These are phyloP conservation scores for Archocentrus centrarchus DNA, from an alignment of 2,113 vertebrate genomes.

Conservation along the genomic window DNA sequence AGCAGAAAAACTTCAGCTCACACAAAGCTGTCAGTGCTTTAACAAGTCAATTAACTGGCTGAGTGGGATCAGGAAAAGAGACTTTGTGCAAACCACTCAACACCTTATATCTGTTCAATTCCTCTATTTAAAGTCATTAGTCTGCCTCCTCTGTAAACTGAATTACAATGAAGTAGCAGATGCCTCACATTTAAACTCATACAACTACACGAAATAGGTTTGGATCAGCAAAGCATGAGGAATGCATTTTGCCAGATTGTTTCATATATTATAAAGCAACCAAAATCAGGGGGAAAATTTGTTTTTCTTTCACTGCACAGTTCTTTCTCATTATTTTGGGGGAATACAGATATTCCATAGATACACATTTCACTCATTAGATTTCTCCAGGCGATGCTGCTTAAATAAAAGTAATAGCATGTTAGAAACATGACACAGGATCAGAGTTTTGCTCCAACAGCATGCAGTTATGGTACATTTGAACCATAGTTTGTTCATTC, in stretches of 20 bases:
- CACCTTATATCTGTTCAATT: background rate
- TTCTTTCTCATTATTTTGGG: background rate
- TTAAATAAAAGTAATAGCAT: background rate
- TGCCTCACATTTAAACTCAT: background rate
- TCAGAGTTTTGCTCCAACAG: conserved; percentile 16
- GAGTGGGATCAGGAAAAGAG: background rate
- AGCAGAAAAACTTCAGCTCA: background rate
- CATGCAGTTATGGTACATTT: background rate
- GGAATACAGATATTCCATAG: background rate
- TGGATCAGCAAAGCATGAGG: background rate
- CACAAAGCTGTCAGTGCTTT: background rate
- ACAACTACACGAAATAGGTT: background rate
- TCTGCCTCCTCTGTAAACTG: background rate
- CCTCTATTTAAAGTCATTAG: background rate
- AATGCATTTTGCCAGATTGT: background rate
- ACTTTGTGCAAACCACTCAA: background rate
- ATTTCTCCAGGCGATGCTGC: background rate
- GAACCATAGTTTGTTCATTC: background rate
- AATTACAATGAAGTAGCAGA: background rate
- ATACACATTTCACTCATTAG: background rate
- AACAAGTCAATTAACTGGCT: background rate
- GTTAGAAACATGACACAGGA: background rate
- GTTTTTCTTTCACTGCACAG: background rate
- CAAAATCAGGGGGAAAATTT: background rate
- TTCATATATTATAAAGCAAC: no score